phyloP scores from a whole-genome alignment of 2,797 vertebrate species.

The Brotula barbata region DNA sequence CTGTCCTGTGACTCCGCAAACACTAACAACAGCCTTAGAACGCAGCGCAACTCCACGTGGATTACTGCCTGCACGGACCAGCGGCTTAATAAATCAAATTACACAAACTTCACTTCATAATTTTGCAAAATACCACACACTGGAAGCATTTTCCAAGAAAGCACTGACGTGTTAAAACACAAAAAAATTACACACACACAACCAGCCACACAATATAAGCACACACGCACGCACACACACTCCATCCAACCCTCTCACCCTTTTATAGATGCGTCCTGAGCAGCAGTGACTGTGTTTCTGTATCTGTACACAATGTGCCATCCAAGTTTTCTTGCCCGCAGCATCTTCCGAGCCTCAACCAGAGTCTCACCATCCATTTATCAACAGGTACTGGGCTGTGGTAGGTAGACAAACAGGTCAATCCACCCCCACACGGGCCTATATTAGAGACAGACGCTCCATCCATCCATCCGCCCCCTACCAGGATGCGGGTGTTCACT shows the following conservation, averaged over 20 bases:
- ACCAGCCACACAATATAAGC: too few relatives aligned
- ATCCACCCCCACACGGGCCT: constrained; percentile 63
- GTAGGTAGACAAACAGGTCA: constrained; percentile 62
- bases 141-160: too few relatives aligned
- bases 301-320: constrained; percentile 32
- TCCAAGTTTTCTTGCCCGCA: constrained; percentile 44
- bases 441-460: constrained; percentile 50
- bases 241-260: background rate
- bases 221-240: constrained; percentile 5
- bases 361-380: constrained; percentile 56
- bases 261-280: constrained; percentile 21
- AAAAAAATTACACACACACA: background rate
- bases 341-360: constrained; percentile 33
- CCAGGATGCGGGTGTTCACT: constrained; percentile 20
- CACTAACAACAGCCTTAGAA: too few relatives aligned
- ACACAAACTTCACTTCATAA: too few relatives aligned
- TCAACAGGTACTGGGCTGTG: constrained; percentile 65
- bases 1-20: too few relatives aligned
- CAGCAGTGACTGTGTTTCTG: constrained; percentile 38
- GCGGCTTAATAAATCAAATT: too few relatives aligned
- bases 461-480: constrained; percentile 40
- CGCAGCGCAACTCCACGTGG: too few relatives aligned
- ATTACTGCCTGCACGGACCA: too few relatives aligned
- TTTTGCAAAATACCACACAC: too few relatives aligned
- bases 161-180: too few relatives aligned